A percentile compares a stretch with the other conserved stretches of the same genome.
Evolutionary conservation across 2,113 vertebrate species (phyloP).

Genomic region (Hymenochirus boettgeri): DNA sequence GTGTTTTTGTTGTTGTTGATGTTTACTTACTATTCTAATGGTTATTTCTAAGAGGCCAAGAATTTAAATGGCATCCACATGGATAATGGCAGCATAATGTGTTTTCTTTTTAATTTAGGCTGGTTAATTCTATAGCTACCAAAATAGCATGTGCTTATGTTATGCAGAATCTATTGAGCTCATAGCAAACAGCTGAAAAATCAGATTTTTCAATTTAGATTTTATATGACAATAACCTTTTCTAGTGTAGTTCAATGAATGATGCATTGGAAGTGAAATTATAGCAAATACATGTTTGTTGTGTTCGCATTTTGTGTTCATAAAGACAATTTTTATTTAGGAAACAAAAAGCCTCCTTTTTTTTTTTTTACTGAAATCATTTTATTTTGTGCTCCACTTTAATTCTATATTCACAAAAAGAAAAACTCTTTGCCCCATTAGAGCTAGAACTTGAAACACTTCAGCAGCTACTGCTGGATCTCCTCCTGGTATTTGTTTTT

Average conservation of each 20-base stretch:
- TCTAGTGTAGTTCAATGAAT: neutral
- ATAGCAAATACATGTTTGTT: neutral
- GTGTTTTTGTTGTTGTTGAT: conserved; percentile 43
- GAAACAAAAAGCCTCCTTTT: too few relatives aligned
- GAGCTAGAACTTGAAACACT: too few relatives aligned
- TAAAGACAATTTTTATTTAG: too few relatives aligned
- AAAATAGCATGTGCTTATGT: conserved; percentile 37
- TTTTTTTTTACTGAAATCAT: too few relatives aligned
- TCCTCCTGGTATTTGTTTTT: too few relatives aligned
- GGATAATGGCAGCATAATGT: conserved; percentile 43
- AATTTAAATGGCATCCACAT: conserved; percentile 47
- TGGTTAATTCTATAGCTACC: conserved; percentile 44
- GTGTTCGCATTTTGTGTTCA: too few relatives aligned
- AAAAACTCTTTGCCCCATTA: too few relatives aligned
- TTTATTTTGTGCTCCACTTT: too few relatives aligned
- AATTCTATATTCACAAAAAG: too few relatives aligned
- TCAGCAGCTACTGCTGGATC: too few relatives aligned
- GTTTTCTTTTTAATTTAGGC: conserved; percentile 48
- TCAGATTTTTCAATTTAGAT: neutral
- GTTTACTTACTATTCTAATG: conserved; percentile 48
- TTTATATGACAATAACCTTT: neutral
- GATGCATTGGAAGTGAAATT: neutral
- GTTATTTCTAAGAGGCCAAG: conserved; percentile 44
- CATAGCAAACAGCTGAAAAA: neutral
- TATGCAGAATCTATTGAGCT: conserved; percentile 3